Percentiles rank a stretch among this genome's conserved stretches.
phyloP scores from a whole-genome alignment of 2,888 invertebrate genomes.

The Imbricaverruca yamaguchii region DNA sequence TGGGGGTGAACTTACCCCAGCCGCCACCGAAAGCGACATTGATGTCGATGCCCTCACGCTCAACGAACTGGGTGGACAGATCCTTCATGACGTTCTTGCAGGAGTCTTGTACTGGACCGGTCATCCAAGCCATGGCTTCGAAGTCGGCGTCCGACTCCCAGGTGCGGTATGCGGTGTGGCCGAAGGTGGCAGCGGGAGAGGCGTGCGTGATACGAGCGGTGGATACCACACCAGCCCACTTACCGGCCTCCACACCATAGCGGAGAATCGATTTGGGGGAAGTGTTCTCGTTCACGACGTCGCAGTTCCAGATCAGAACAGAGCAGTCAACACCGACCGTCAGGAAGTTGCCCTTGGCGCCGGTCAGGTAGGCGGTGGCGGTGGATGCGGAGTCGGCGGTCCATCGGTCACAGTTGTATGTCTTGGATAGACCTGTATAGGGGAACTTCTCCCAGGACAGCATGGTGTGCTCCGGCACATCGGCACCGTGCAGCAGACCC shows the following conservation, averaged over 20 bases:
- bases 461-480: constrained; percentile 7
- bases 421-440: background rate
- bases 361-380: background rate
- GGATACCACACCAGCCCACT: constrained; percentile 7
- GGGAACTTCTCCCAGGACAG: constrained; percentile 8
- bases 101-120: background rate
- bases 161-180: constrained; percentile 7
- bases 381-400: background rate
- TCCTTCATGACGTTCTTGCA: background rate
- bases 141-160: constrained; percentile 15
- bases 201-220: constrained; percentile 11
- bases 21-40: constrained; percentile 6
- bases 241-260: background rate
- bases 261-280: constrained; percentile 1
- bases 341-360: background rate
- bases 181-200: constrained; percentile 2
- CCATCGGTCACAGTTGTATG: constrained; percentile 4
- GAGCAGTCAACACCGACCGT: constrained; percentile 14
- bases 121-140: constrained; percentile 2
- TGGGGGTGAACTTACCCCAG: background rate
- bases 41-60: constrained; percentile 1
- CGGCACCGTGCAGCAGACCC: background rate
- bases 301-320: background rate
- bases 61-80: background rate
- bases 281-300: constrained; percentile 2